A percentile compares a stretch with the other conserved stretches of the same genome.
These are phyloP conservation scores for Chaetops frenatus DNA, from an alignment of 2,113 vertebrate species.

Conservation along the genomic window DNA sequence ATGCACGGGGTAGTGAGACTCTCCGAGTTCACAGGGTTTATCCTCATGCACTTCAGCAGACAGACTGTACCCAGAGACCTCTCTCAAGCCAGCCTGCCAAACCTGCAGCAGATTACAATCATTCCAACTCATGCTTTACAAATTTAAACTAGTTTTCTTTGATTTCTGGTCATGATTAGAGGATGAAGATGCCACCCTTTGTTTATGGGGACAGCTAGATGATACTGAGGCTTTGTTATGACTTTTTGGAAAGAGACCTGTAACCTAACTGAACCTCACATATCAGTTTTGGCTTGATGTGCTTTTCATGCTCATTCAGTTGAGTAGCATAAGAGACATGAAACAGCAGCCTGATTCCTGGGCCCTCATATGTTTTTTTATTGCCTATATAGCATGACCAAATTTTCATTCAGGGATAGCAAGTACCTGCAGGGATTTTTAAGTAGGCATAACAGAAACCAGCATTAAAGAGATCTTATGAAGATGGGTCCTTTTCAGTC, in stretches of 20 bases:
- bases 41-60: background rate
- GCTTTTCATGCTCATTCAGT: background rate
- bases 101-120: background rate
- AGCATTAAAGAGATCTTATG: background rate
- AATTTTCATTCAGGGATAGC: background rate
- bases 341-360: background rate
- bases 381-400: background rate
- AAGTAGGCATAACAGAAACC: background rate
- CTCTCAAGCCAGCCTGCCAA: background rate
- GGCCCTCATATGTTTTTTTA: background rate
- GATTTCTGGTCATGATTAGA: background rate
- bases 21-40: background rate
- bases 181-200: background rate
- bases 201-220: background rate
- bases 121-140: background rate
- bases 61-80: background rate
- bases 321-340: background rate
- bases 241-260: background rate
- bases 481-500: background rate
- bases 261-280: background rate
- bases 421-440: background rate
- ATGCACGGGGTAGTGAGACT: background rate
- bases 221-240: background rate
- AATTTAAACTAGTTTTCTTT: background rate
- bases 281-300: background rate